Evolutionary conservation across 1,140 invertebrate species (phyloP).

Genomic region (Aphelinus atriplicis): DNA sequence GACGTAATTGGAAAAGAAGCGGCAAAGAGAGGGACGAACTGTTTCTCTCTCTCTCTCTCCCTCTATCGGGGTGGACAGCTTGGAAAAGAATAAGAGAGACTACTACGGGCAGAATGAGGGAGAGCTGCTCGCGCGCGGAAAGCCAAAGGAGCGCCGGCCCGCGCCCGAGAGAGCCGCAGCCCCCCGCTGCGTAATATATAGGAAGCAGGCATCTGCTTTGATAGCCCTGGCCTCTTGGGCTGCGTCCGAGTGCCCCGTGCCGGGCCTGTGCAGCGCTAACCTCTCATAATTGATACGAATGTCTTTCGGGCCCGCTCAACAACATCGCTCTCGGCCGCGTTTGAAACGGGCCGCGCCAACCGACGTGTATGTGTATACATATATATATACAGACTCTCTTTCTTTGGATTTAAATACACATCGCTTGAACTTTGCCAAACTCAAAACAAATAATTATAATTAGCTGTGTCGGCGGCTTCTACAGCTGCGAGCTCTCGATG

Average conservation of each 20-base stretch:
- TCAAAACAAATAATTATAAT: too few relatives aligned
- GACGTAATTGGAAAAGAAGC: conserved; percentile 46
- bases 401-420: too few relatives aligned
- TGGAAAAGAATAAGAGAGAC: not conserved
- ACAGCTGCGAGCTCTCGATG: too few relatives aligned
- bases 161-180: conserved; percentile 24
- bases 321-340: conserved; percentile 49
- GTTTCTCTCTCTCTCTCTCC: too few relatives aligned
- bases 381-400: too few relatives aligned
- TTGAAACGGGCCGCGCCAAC: conserved; percentile 33
- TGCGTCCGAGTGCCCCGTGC: not conserved
- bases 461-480: too few relatives aligned
- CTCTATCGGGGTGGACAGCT: not conserved
- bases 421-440: too few relatives aligned
- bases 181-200: conserved; percentile 61
- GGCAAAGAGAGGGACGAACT: conserved; percentile 19
- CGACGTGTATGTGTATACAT: too few relatives aligned
- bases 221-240: conserved; percentile 46
- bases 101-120: not conserved
- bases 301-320: conserved; percentile 57
- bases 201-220: conserved; percentile 51
- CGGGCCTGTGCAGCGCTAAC: conserved; percentile 47
- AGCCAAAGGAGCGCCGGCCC: conserved; percentile 19
- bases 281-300: conserved; percentile 67
- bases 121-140: not conserved